Base-by-base conservation (phyloP, 2,888 invertebrate genomes). In the Drepanosiphum platanoidis region DNA sequence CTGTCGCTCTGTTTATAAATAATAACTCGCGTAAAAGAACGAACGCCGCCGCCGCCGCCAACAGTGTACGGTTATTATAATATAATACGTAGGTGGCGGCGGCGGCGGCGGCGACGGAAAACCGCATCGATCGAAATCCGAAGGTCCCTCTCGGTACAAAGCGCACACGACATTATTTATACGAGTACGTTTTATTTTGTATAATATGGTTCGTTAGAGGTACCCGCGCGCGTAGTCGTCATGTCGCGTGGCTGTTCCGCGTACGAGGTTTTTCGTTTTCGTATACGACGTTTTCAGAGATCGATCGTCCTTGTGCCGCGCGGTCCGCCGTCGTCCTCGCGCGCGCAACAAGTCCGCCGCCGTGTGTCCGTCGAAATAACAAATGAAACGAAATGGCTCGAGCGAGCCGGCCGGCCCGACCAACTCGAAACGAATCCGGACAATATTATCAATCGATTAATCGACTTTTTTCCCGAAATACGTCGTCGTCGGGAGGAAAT, bases 211-310 rank as follows among this genome's bases (percentile, higher is more conserved):
- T 22, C 18, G 52, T n/a, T n/a, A n/a, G n/a, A n/a, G n/a, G n/a
- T n/a, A n/a, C n/a, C n/a, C 52, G 22, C 22, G 22, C 22, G 4
- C 52, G 52, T 22, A 3, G 52, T 52, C 52, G 52, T 5, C 39
- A 13, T 61, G n/a, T 61, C 22, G n/a, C 61, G n/a, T n/a, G 61
- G 61, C 61, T 61, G 61, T 61, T 61, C 61, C 61, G 61, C 22
- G 61, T 61, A 61, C 27, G 61, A n/a, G 9, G n/a, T 22, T 61
- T 61, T 61, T 61, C 27, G n/a, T 61, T 61, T 61, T 61, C 61
- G 61, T 61, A n/a, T n/a, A 61, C 61, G 52, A 52, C 22, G 22
- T 52, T 52, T 52, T 52, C 52, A 61, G 61, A 61, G 61, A 61
- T 61, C 61, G 27, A 18, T 61, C 61, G 61, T 61, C 61, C 61